Evolutionary conservation across 2,113 vertebrate species (phyloP).

Genomic region (Corythaeola cristata): DNA sequence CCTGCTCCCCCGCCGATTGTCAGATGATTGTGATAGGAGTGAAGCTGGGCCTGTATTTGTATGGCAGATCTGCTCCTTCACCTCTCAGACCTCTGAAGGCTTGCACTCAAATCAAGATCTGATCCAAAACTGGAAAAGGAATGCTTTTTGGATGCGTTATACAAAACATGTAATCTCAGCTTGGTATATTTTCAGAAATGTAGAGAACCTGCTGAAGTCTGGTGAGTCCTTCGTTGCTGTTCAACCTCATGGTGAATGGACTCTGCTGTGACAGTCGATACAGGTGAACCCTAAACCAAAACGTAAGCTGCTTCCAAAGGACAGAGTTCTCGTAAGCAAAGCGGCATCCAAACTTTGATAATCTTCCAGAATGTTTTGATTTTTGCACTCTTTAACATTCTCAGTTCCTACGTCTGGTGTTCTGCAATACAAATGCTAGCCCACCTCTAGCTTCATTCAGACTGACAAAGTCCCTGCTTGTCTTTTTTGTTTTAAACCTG

Average conservation of each 20-base stretch:
- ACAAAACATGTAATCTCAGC: not conserved
- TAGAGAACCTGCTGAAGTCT: not conserved
- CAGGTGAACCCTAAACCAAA: not conserved
- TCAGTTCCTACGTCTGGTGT: accelerated
- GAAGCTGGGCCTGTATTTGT: not conserved
- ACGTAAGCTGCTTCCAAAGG: not conserved
- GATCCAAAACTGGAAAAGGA: not conserved
- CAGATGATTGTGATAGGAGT: not conserved
- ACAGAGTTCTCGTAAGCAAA: not conserved
- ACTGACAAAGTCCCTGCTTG: not conserved
- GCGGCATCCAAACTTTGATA: no score
- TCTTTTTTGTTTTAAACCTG: not conserved
- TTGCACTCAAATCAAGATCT: not conserved
- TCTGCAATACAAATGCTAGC: not conserved
- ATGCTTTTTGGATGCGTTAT: not conserved
- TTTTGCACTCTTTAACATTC: accelerated
- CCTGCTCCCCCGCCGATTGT: not conserved
- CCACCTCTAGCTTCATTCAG: not conserved
- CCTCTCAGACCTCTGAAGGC: not conserved
- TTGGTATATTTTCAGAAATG: not conserved
- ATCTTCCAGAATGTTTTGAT: not conserved
- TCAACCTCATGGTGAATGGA: not conserved
- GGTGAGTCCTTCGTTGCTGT: not conserved
- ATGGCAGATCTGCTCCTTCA: not conserved
- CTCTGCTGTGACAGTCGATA: accelerated